A percentile compares a stretch with the other conserved stretches of the same genome.
Evolutionary conservation across 2,797 vertebrate species (phyloP).

Genomic region (Bufotes viridis): DNA sequence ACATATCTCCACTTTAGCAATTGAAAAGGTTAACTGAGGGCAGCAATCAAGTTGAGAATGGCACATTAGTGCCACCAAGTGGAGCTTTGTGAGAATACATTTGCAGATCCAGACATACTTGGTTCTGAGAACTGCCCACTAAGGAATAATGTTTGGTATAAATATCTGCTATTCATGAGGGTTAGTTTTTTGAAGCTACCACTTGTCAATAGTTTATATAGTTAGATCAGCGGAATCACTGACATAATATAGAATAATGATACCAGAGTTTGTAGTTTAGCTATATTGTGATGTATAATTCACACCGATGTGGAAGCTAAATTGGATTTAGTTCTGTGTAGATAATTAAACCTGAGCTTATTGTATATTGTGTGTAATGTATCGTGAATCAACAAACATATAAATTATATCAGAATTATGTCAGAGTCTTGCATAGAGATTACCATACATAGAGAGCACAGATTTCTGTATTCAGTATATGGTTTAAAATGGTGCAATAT

Average conservation of each 20-base stretch:
- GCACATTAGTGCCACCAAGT: conserved; percentile 40
- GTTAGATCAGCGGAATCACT: conserved; percentile 5
- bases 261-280: background rate
- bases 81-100: background rate
- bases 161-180: background rate
- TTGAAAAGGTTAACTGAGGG: background rate
- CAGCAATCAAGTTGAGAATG: background rate
- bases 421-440: no score
- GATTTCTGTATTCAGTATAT: no score
- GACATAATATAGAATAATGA: background rate
- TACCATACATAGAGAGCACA: no score
- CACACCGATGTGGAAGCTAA: background rate
- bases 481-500: no score
- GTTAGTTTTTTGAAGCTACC: background rate
- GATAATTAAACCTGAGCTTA: background rate
- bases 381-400: background rate
- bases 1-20: background rate
- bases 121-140: background rate
- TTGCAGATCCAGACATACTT: background rate
- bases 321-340: background rate
- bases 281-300: background rate
- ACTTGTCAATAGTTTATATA: conserved; percentile 1
- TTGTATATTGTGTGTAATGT: background rate
- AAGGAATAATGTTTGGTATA: conserved; percentile 13
- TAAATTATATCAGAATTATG: background rate